phyloP scores from a whole-genome alignment of 1,140 invertebrate genomes.

The Trissolcus basalis region DNA sequence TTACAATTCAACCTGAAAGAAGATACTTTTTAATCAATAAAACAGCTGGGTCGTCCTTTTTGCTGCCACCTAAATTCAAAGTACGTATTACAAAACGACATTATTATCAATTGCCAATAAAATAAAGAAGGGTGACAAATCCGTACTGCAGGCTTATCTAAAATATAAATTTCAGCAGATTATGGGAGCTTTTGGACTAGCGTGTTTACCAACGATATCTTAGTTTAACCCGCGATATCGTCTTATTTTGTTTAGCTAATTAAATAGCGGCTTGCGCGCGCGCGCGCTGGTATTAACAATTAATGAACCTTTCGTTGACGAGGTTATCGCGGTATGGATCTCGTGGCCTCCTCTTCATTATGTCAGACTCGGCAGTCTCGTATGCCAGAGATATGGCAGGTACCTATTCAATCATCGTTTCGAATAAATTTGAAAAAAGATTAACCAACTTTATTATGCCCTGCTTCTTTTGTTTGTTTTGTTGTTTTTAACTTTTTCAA shows the following conservation, averaged over 20 bases:
- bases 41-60: neutral
- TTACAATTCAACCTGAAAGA: too few species aligned
- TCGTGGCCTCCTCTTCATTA: slow-evolving; percentile 98
- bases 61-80: slow-evolving; percentile 3
- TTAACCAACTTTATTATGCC: too few species aligned
- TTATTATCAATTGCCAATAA: neutral
- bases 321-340: slow-evolving; percentile 97
- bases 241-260: slow-evolving; percentile 43
- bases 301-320: slow-evolving; percentile 95
- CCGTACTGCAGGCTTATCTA: neutral
- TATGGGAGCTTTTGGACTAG: slow-evolving; percentile 41
- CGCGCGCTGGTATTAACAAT: slow-evolving; percentile 38
- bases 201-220: slow-evolving; percentile 30
- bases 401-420: slow-evolving; percentile 79
- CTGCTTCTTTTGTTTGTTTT: too few species aligned
- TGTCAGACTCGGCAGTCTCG: slow-evolving; percentile 98
- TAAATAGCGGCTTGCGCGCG: slow-evolving; percentile 41
- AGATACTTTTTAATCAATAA: neutral
- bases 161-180: neutral
- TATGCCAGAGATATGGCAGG: slow-evolving; percentile 99
- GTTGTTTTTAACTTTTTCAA: too few species aligned
- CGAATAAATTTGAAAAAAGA: neutral
- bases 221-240: slow-evolving; percentile 15
- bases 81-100: too few species aligned
- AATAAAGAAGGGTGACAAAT: neutral